These are phyloP conservation scores for Ursus arctos DNA, from an alignment of 2,113 vertebrate genomes.

Conservation along the genomic window DNA sequence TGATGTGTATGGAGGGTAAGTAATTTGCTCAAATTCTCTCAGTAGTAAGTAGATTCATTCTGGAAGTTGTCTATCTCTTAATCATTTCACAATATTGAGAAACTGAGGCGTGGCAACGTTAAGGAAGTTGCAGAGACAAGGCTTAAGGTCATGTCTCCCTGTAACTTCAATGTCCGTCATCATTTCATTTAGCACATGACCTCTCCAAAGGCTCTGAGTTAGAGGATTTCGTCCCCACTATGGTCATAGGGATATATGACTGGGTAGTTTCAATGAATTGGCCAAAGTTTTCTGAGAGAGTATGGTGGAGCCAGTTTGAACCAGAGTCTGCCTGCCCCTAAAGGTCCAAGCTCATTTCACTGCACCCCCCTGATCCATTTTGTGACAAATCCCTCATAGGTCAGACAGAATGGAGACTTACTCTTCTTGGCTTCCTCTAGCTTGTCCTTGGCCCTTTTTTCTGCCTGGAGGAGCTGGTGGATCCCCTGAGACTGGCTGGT, in stretches of 20 bases:
- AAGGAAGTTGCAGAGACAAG: not conserved
- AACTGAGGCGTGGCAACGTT: fast-evolving
- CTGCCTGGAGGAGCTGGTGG: conserved; percentile 90
- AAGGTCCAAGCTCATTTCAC: fast-evolving
- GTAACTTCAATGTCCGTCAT: fast-evolving
- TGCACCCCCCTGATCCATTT: fast-evolving
- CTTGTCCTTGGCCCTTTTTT: conserved; percentile 91
- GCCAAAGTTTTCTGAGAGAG: not conserved
- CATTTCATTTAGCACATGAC: fast-evolving
- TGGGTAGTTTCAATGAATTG: fast-evolving
- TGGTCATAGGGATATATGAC: fast-evolving
- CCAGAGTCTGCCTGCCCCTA: fast-evolving
- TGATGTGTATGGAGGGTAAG: not conserved
- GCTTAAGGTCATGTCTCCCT: not conserved
- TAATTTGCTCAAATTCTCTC: not conserved
- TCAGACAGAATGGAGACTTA: conserved; percentile 78
- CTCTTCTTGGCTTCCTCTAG: conserved; percentile 91
- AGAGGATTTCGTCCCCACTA: fast-evolving
- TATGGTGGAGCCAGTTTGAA: not conserved
- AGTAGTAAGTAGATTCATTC: not conserved
- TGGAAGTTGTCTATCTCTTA: not conserved
- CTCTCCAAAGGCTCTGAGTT: not conserved
- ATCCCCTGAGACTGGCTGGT: conserved; percentile 91
- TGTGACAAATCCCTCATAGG: not conserved
- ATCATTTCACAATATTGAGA: not conserved